Conservation (phyloP, 2,797 vertebrate genomes). For the Urosaurus nigricauda region DNA sequence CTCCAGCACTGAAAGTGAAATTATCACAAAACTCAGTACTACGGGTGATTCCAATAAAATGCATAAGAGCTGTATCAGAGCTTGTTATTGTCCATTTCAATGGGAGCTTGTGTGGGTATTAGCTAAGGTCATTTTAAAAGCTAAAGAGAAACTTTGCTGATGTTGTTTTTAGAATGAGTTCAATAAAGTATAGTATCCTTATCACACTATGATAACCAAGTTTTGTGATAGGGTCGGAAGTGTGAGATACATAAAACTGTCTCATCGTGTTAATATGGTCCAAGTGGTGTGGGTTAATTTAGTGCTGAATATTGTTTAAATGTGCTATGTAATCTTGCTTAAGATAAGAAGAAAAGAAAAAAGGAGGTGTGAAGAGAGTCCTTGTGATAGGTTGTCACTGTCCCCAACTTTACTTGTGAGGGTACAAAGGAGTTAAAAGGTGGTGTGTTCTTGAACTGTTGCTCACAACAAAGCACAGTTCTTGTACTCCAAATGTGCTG, state of each 20-base stretch:
- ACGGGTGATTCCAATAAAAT: not conserved
- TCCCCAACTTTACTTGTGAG: slow-evolving; percentile 66
- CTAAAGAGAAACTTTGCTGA: slow-evolving; percentile 63
- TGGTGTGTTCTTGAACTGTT: slow-evolving; percentile 72
- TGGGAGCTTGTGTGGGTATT: not conserved
- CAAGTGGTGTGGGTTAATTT: slow-evolving; percentile 76
- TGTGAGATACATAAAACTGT: slow-evolving; percentile 84
- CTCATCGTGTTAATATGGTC: slow-evolving; percentile 65
- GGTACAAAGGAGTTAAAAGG: slow-evolving; percentile 79
- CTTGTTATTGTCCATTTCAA: not conserved
- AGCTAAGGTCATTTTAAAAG: slow-evolving; percentile 74
- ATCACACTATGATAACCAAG: slow-evolving; percentile 75
- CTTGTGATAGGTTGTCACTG: slow-evolving; percentile 75
- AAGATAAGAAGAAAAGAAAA: slow-evolving; percentile 77
- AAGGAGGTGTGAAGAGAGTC: slow-evolving; percentile 80
- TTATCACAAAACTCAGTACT: not conserved
- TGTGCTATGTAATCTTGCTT: slow-evolving; percentile 73
- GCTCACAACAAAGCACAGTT: slow-evolving; percentile 65
- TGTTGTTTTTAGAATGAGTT: slow-evolving; percentile 82
- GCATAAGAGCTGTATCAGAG: not conserved
- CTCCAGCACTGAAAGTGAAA: not conserved
- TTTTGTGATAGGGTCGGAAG: slow-evolving; percentile 80
- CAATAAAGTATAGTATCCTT: slow-evolving; percentile 71
- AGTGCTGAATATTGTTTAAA: slow-evolving; percentile 77
- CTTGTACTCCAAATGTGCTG: slow-evolving; percentile 63